Evolutionary conservation across 2,888 invertebrate species (phyloP).

Genomic region (Junonia oenone): DNA sequence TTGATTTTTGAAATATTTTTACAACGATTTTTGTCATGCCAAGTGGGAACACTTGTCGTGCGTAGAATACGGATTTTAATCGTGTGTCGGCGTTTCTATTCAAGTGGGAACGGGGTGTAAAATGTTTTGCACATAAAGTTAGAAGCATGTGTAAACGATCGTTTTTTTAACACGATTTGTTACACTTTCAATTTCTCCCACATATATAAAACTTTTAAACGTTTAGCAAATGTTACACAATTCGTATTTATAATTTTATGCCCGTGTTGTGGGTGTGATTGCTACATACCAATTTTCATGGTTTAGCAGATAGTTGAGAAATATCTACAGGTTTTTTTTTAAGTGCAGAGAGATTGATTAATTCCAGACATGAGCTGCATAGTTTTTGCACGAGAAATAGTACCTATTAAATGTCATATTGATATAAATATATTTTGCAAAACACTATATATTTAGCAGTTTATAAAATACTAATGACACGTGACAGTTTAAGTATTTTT

Average conservation of each 20-base stretch:
- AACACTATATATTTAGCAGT: too few relatives aligned
- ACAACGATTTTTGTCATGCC: too few relatives aligned
- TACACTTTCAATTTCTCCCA: slow-evolving; percentile 10
- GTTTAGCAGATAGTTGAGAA: slow-evolving; percentile 12
- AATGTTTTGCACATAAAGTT: background rate
- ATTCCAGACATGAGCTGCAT: slow-evolving; percentile 7
- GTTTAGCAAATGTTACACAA: slow-evolving; percentile 1
- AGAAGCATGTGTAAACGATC: background rate
- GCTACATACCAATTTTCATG: slow-evolving; percentile 9
- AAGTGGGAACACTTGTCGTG: too few relatives aligned
- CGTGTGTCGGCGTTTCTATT: too few relatives aligned
- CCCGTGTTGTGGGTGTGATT: slow-evolving; percentile 5
- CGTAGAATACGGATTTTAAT: too few relatives aligned
- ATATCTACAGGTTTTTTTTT: slow-evolving; percentile 8
- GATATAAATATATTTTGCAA: too few relatives aligned
- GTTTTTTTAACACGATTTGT: slow-evolving; percentile 1
- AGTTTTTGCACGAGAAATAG: too few relatives aligned
- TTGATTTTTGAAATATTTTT: too few relatives aligned
- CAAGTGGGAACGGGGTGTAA: too few relatives aligned
- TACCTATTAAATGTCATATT: too few relatives aligned
- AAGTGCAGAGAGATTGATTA: slow-evolving; percentile 14
- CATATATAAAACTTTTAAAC: background rate
- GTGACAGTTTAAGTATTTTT: too few relatives aligned
- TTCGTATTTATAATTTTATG: slow-evolving; percentile 9
- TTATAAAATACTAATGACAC: too few relatives aligned